Conservation (phyloP, 2,113 vertebrate species). For the Chrysochloris asiatica region DNA sequence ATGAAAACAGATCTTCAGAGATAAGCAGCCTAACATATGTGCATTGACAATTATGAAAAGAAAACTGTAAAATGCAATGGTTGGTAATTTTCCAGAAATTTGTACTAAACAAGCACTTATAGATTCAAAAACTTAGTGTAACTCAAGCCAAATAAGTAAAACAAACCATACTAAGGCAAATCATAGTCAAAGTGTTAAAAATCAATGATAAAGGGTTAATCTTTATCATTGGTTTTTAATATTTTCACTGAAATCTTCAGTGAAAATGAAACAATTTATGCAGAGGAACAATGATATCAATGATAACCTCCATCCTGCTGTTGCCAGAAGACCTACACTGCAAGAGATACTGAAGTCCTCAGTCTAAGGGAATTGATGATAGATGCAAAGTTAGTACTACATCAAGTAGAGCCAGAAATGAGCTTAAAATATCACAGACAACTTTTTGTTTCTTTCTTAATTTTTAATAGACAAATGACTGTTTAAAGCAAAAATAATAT, state of each 20-base stretch:
- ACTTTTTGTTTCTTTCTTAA: not conserved
- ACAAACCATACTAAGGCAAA: not conserved
- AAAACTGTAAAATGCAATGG: not conserved
- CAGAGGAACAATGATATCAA: not conserved
- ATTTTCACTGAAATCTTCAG: not conserved
- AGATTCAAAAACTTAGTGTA: not conserved
- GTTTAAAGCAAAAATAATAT: not conserved
- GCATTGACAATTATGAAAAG: not conserved
- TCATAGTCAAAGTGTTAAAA: not conserved
- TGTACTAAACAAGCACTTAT: not conserved
- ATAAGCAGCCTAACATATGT: not conserved
- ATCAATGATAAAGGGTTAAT: not conserved
- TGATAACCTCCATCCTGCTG: too few relatives aligned
- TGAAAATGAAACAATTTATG: not conserved
- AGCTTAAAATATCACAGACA: not conserved
- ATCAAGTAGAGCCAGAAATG: not conserved
- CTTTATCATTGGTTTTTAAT: too few relatives aligned
- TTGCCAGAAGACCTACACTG: not conserved
- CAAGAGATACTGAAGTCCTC: not conserved
- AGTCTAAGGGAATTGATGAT: not conserved
- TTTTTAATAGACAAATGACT: not conserved
- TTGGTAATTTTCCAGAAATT: not conserved
- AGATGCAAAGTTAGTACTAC: not conserved
- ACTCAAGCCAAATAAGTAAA: slow-evolving; percentile 20
- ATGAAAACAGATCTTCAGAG: not conserved